phyloP scores from a whole-genome alignment of 2,888 invertebrate species.

The Galeopsomyia nigrocyanea region DNA sequence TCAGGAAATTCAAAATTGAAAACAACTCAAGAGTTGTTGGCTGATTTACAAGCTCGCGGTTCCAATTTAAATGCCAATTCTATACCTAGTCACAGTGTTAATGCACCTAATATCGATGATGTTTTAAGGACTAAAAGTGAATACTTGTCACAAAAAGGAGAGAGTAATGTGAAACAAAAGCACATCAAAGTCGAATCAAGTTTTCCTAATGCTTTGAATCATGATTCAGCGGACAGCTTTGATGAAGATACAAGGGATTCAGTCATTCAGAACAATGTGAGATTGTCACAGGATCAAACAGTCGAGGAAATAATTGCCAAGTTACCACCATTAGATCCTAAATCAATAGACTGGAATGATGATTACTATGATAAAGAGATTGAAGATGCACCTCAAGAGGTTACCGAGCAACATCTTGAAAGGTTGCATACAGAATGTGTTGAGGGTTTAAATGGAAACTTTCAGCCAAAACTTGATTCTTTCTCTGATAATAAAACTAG shows the following conservation, averaged over 20 bases:
- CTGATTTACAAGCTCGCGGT: slow-evolving; percentile 79
- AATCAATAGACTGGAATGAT: slow-evolving; percentile 71
- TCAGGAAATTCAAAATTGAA: slow-evolving; percentile 76
- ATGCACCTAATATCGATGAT: slow-evolving; percentile 60
- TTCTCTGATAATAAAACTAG: slow-evolving; percentile 36
- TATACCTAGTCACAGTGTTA: slow-evolving; percentile 63
- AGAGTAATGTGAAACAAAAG: slow-evolving; percentile 45
- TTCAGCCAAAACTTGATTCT: slow-evolving; percentile 58
- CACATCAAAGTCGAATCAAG: slow-evolving; percentile 49
- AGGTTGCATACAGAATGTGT: slow-evolving; percentile 61
- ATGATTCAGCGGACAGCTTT: slow-evolving; percentile 50
- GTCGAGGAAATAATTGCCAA: slow-evolving; percentile 76
- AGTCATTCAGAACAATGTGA: slow-evolving; percentile 41
- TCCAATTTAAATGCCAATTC: slow-evolving; percentile 60
- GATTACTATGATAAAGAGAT: slow-evolving; percentile 49
- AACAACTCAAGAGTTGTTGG: slow-evolving; percentile 85
- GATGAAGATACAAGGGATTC: slow-evolving; percentile 53
- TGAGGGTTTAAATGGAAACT: slow-evolving; percentile 66
- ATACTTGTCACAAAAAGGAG: slow-evolving; percentile 51
- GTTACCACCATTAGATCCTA: slow-evolving; percentile 77
- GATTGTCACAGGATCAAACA: slow-evolving; percentile 63
- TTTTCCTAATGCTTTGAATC: slow-evolving; percentile 48
- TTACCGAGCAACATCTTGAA: slow-evolving; percentile 59
- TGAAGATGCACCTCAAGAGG: slow-evolving; percentile 49
- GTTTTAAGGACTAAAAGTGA: slow-evolving; percentile 66